Evolutionary conservation across 2,797 vertebrate species (phyloP).

Genomic region (Steatocranus sp.): DNA sequence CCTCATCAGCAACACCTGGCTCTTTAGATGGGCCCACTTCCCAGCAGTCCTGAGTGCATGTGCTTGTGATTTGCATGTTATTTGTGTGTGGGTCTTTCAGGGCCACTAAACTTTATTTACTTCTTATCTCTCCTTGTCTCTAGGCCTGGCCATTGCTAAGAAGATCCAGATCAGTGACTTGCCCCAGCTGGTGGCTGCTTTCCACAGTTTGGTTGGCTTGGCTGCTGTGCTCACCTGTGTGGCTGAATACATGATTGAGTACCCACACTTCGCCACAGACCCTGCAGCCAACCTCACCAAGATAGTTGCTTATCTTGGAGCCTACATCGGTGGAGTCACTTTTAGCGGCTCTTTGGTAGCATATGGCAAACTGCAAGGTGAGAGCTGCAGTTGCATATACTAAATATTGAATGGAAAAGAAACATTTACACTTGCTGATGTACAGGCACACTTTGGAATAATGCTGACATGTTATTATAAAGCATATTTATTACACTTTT

Average conservation of each 20-base stretch:
- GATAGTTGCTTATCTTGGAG: constrained; percentile 75
- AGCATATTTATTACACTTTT: background rate
- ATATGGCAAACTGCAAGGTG: constrained; percentile 78
- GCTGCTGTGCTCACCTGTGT: constrained; percentile 76
- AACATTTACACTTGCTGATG: background rate
- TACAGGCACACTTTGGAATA: background rate
- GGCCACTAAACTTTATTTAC: constrained; percentile 13
- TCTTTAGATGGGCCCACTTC: constrained; percentile 49
- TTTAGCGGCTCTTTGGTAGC: constrained; percentile 80
- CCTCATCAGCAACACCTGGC: constrained; percentile 60
- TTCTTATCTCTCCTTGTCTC: background rate
- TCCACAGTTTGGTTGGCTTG: constrained; percentile 82
- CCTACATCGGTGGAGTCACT: constrained; percentile 75
- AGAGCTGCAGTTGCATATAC: background rate
- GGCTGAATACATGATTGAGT: constrained; percentile 78
- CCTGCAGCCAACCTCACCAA: constrained; percentile 77
- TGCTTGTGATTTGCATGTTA: constrained; percentile 45
- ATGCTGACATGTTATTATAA: background rate
- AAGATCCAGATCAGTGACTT: constrained; percentile 82
- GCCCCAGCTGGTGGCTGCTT: constrained; percentile 81
- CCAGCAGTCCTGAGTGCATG: constrained; percentile 43
- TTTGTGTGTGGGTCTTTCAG: constrained; percentile 15
- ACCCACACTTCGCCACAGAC: constrained; percentile 76
- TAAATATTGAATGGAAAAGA: background rate
- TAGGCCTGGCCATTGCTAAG: constrained; percentile 81